Evolutionary conservation across 2,797 vertebrate genomes (phyloP).

Genomic region (Squalus acanthias): DNA sequence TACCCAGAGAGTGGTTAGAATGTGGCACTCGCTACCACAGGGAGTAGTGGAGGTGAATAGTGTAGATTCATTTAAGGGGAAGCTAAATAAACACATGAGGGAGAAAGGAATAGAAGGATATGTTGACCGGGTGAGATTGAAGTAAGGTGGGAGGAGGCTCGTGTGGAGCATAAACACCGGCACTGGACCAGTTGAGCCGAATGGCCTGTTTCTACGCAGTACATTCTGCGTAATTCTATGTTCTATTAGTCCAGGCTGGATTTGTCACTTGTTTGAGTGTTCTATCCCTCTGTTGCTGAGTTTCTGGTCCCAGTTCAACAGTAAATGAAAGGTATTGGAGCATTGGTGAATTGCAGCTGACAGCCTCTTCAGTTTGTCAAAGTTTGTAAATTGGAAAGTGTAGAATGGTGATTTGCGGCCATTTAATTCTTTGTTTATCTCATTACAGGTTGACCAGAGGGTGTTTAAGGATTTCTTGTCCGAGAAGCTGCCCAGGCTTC

Average conservation of each 20-base stretch:
- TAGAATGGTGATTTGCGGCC: background rate
- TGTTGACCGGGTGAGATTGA: too few species aligned
- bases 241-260: background rate
- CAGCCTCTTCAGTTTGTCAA: background rate
- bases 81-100: too few species aligned
- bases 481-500: slow-evolving; percentile 80
- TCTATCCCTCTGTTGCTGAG: background rate
- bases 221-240: background rate
- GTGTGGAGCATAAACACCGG: too few species aligned
- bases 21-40: too few species aligned
- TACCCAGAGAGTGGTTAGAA: too few species aligned
- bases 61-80: too few species aligned
- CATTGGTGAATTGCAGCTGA: background rate
- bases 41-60: too few species aligned
- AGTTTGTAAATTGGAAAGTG: background rate
- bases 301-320: background rate
- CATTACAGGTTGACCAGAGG: slow-evolving; percentile 80
- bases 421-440: slow-evolving; percentile 28
- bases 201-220: background rate
- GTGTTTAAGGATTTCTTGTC: slow-evolving; percentile 83
- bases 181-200: background rate
- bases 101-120: too few species aligned
- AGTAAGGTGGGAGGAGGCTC: too few species aligned
- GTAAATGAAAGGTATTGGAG: background rate
- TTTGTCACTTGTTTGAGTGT: background rate